Conservation (phyloP, 2,888 invertebrate species). For the Mesoligia furuncula region DNA sequence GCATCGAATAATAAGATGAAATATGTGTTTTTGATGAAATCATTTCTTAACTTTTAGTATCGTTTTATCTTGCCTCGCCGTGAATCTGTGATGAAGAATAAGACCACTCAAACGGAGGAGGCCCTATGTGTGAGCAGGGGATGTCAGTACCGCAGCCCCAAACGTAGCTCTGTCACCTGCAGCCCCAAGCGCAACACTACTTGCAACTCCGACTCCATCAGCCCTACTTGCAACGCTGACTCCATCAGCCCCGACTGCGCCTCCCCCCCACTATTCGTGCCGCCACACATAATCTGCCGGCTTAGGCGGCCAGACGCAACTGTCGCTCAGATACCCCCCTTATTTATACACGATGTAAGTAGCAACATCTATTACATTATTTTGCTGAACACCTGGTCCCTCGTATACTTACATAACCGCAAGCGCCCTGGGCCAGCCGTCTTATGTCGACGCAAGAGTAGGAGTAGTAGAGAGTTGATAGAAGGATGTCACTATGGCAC, state of each 20-base stretch:
- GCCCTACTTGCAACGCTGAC: background rate
- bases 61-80: constrained; percentile 38
- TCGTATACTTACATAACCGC: too few species aligned
- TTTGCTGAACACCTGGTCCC: background rate
- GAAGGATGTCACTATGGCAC: background rate
- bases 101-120: constrained; percentile 59
- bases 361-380: background rate
- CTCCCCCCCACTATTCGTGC: background rate
- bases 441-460: background rate
- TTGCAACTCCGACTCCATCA: background rate
- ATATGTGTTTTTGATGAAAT: background rate
- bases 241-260: background rate
- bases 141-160: constrained; percentile 36
- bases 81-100: constrained; percentile 52
- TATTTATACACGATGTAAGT: constrained; percentile 69
- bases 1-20: background rate
- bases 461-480: background rate
- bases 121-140: constrained; percentile 25
- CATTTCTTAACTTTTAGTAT: constrained; percentile 42
- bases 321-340: constrained; percentile 1
- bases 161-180: background rate
- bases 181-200: background rate
- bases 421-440: background rate
- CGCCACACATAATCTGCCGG: constrained; percentile 16
- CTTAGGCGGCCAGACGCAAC: constrained; percentile 13